phyloP scores from a whole-genome alignment of 2,797 vertebrate species.

The Sebastes cheni region DNA sequence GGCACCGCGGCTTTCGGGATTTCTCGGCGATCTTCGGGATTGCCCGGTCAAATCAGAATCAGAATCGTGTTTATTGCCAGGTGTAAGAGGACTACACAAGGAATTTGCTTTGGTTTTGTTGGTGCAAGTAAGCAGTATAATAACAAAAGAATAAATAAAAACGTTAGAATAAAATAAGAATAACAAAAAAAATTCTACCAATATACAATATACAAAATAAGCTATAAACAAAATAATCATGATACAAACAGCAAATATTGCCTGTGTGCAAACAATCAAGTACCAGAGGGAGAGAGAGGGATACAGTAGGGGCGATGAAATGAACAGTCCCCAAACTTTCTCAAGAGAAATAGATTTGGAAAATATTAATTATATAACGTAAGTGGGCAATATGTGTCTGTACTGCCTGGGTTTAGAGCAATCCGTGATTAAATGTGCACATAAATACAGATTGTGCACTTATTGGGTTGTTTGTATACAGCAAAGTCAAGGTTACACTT shows the following conservation, averaged over 20 bases:
- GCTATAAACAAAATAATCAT: no score
- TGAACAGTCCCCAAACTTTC: background rate
- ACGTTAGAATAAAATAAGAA: no score
- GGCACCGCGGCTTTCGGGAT: conserved; percentile 65
- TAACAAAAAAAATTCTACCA: no score
- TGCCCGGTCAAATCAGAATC: background rate
- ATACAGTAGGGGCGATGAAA: background rate
- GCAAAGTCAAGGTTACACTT: background rate
- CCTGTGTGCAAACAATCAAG: no score
- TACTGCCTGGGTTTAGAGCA: background rate
- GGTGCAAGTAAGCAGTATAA: no score
- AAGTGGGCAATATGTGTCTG: background rate
- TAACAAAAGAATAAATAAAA: no score
- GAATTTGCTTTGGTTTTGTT: no score
- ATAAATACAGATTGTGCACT: background rate
- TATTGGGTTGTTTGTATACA: background rate
- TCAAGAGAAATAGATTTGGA: background rate
- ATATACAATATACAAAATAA: no score
- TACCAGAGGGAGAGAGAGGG: no score
- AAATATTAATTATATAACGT: background rate
- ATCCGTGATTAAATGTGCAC: background rate
- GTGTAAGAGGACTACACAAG: no score
- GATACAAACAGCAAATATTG: no score
- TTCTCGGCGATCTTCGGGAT: conserved; percentile 55
- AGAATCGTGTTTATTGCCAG: no score